These are phyloP conservation scores for Lithosia quadra DNA, from an alignment of 2,888 invertebrate genomes.

Conservation along the genomic window DNA sequence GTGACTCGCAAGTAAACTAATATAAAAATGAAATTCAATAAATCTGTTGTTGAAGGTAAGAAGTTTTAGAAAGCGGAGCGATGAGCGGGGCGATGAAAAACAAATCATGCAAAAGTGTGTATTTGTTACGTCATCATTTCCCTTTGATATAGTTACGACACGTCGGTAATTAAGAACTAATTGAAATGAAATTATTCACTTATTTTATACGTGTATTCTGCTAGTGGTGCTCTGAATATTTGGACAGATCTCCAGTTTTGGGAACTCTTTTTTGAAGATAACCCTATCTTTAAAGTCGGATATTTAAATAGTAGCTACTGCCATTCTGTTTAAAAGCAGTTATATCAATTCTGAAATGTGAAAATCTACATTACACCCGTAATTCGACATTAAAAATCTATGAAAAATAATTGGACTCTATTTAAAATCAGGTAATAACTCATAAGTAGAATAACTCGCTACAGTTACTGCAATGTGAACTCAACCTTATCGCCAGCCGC, in stretches of 20 bases:
- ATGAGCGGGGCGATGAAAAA: background rate
- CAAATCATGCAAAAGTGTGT: background rate
- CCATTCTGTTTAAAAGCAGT: too few species aligned
- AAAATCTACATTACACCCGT: background rate
- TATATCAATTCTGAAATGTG: background rate
- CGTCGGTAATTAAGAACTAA: background rate
- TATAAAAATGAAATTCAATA: conserved; percentile 20
- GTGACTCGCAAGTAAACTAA: conserved; percentile 8
- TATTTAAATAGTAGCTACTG: too few species aligned
- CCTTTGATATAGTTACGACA: background rate
- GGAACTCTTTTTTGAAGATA: background rate
- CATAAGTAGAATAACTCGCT: background rate
- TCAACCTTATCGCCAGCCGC: background rate
- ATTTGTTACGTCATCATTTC: background rate
- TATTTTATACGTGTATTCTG: too few species aligned
- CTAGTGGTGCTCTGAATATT: too few species aligned
- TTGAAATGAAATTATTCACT: background rate
- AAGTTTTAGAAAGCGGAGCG: background rate
- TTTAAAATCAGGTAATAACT: background rate
- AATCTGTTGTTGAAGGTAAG: conserved; percentile 3
- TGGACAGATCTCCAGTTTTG: background rate
- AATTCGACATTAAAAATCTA: background rate
- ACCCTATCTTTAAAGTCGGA: background rate
- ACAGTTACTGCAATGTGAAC: background rate
- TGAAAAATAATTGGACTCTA: background rate